Evolutionary conservation across 2,888 invertebrate genomes (phyloP).

Genomic region (Orthonevra nobilis): DNA sequence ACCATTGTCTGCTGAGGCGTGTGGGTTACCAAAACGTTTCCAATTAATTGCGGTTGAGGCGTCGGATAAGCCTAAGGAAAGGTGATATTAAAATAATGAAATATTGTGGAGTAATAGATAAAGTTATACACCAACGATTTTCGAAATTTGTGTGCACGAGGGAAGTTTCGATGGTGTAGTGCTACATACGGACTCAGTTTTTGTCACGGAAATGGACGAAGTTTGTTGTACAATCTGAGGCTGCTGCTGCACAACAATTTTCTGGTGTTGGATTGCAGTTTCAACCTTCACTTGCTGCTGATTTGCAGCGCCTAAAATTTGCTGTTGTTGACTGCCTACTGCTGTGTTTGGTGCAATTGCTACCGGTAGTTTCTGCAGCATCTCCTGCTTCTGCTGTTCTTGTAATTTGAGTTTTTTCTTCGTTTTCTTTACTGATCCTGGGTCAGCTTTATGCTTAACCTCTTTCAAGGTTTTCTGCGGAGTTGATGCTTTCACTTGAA

Average conservation of each 20-base stretch:
- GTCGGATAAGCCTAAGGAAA: too few species aligned
- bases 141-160: constrained; percentile 9
- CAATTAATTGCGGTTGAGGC: constrained; percentile 39
- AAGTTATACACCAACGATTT: constrained; percentile 26
- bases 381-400: constrained; percentile 58
- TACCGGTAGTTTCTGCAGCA: constrained; percentile 20
- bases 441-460: constrained; percentile 31
- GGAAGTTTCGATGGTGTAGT: constrained; percentile 6
- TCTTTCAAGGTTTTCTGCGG: constrained; percentile 44
- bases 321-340: constrained; percentile 6
- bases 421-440: constrained; percentile 45
- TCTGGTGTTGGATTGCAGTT: constrained; percentile 9
- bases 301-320: too few species aligned
- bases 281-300: too few species aligned
- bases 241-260: constrained; percentile 18
- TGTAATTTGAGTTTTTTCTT: constrained; percentile 72
- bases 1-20: constrained; percentile 17
- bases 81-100: too few species aligned
- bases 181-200: constrained; percentile 29
- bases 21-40: constrained; percentile 45
- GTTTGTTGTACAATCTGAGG: constrained; percentile 17
- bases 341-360: constrained; percentile 5
- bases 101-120: too few species aligned
- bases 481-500: constrained; percentile 76
- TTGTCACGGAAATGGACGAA: background rate